Percentiles rank a stretch among this genome's conserved stretches.
phyloP scores from a whole-genome alignment of 2,113 vertebrate genomes.

The Melanerpes aurifrons region DNA sequence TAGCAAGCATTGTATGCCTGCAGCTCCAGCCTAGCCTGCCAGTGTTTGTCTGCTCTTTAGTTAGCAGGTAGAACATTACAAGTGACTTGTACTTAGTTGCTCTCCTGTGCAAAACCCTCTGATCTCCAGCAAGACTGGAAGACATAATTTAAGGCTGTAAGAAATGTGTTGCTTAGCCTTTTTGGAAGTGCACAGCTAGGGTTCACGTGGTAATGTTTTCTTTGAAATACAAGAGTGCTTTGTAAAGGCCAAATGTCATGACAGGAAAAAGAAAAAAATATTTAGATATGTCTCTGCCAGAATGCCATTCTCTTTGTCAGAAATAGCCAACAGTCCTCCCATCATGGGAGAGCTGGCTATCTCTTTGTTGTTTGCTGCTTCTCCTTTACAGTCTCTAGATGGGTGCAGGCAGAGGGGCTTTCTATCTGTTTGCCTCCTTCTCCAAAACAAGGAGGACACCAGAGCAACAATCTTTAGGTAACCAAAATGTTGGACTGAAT shows the following conservation, averaged over 20 bases:
- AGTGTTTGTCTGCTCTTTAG: constrained; percentile 5
- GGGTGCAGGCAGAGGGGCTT: background rate
- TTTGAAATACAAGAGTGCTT: background rate
- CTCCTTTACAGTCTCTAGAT: background rate
- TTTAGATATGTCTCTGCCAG: background rate
- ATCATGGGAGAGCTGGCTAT: too few relatives aligned
- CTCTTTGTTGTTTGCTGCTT: background rate
- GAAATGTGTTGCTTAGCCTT: background rate
- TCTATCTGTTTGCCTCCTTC: background rate
- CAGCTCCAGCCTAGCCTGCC: background rate
- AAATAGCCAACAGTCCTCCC: background rate
- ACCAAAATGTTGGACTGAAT: background rate
- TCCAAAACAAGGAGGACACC: background rate
- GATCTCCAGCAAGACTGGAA: background rate
- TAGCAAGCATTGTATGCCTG: background rate
- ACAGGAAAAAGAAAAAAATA: background rate
- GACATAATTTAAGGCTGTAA: background rate
- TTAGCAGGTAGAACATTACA: constrained; percentile 23
- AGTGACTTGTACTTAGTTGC: constrained; percentile 4
- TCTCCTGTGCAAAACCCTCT: background rate
- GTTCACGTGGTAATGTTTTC: background rate
- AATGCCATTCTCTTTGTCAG: background rate
- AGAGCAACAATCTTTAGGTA: background rate
- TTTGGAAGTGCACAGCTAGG: background rate
- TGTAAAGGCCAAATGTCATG: background rate